Evolutionary conservation across 2,888 invertebrate species (phyloP), one percentile per base, ranked within the genome.

Genomic region (Thereva unica): DNA sequence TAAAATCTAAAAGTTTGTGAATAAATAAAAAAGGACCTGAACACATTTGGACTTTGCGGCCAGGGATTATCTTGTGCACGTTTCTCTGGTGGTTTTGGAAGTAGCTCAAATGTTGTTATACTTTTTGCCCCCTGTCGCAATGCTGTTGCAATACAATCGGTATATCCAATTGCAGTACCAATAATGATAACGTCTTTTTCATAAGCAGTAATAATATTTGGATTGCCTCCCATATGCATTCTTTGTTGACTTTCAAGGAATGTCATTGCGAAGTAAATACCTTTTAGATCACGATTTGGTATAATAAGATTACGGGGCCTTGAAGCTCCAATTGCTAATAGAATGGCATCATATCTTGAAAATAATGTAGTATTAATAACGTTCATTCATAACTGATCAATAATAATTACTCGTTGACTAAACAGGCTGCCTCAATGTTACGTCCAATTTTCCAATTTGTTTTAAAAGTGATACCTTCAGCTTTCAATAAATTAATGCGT

Each of bases 101-200:
- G 84, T 76, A 99, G 98, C 84, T 99, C 99, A 82, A 99, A 99
- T 1, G 96, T 92, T 0, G 93, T 94, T 75, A 99, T 95, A 73
- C 78, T 79, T 67, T 84, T 82, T 45, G 98, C 98, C 56, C 97
- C 97, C 84, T 97, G 87, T 7, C 98, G 87, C 68, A 98, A 85
- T 0, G 97, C 95, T 0, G 98, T 99, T 12, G 95, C 98, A 79
- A 99, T 98, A 80, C 99, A 99, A 85, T 99, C 99, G 80, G 96
- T 97, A 0, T 94, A 94, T 2, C 94, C 95, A 77, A 95, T 94
- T 0, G 91, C 92, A 0, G 87, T 86, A 1, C 92, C 93, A 72
- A 99, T 95, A 64, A 99, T 89, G 68, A 99, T 87, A 10, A 99
- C 97, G 77, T 97, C 86, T 80, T 96, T 97, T 77, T 92, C 95